Evolutionary conservation across 1,140 invertebrate genomes (phyloP), one percentile per base, ranked within the genome.

Genomic region (Euwallacea fornicatus): DNA sequence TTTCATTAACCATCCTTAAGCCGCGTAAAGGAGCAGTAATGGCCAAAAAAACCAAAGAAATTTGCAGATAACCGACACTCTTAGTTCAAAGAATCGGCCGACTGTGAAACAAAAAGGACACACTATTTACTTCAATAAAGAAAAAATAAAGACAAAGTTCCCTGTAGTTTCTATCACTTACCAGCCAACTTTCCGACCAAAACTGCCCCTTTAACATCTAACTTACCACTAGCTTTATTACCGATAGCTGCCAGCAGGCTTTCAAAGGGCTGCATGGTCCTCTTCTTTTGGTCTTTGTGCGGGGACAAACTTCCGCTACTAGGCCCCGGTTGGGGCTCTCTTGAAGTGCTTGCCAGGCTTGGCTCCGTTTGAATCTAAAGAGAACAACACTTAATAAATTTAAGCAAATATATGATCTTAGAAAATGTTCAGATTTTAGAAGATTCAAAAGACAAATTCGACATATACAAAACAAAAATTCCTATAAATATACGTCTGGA

Each of bases 181-280:
- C 42, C 59, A 72, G 47, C 13, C 15, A 44, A 13, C 66, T 63
- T 63, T 72, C 50, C 33, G 41, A 66, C 69, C 69, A 43, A 66
- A 71, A 71, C 69, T 71, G 63, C 69, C 54, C 69, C 46, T 71
- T 66, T 71, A 71, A 71, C 54, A 66, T 71, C 69, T 58, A 59
- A 75, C 74, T 73, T 69, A 72, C 73, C 69, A 68, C 63, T 66
- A 69, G 74, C 72, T 73, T 78, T 77, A 74, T 75, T 77, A 60
- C 74, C 77, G 42, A 79, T 77, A 65, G 78, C 77, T 42, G 74
- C 74, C 71, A 79, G 73, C 13, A 78, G 63, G 60, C 71, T 79
- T 66, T 79, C 74, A 64, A 79, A 79, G 6, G 76, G 75, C 58
- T 78, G 73, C 66, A 76, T 72, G 9, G 15, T 72, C 54, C 73